Conservation (phyloP, 2,888 invertebrate species). For the Chloromyia formosa region DNA sequence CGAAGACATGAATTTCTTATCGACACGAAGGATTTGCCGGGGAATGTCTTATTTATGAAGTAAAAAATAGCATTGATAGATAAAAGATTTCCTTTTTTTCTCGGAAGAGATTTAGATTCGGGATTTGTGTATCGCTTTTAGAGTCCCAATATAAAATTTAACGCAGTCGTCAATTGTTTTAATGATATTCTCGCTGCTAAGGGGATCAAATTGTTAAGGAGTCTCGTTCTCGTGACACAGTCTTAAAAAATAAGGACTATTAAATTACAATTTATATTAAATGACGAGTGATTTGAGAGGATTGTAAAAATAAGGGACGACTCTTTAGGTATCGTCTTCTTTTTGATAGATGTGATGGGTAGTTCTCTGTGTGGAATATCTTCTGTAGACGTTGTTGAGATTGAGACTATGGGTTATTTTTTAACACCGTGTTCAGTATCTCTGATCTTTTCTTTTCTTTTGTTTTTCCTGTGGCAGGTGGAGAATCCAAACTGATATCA, state of each 20-base stretch:
- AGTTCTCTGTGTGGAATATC: too few relatives aligned
- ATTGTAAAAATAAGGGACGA: too few relatives aligned
- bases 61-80: conserved; percentile 20
- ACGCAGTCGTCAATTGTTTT: conserved; percentile 1
- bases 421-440: too few relatives aligned
- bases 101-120: conserved; percentile 7
- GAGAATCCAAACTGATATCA: too few relatives aligned
- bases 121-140: not conserved
- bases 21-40: not conserved
- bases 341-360: too few relatives aligned
- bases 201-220: not conserved
- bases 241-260: not conserved
- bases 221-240: not conserved
- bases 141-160: conserved; percentile 2
- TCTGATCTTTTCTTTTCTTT: too few relatives aligned
- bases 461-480: too few relatives aligned
- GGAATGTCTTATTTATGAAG: conserved; percentile 34
- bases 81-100: not conserved
- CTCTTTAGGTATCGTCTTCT: too few relatives aligned
- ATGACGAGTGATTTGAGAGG: too few relatives aligned
- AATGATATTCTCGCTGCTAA: not conserved
- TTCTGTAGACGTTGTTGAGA: too few relatives aligned
- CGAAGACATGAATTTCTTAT: not conserved
- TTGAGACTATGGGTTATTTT: too few relatives aligned
- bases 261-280: too few relatives aligned